Base-by-base conservation (phyloP, 2,797 vertebrate genomes). In the Gadopsis bispinosus region DNA sequence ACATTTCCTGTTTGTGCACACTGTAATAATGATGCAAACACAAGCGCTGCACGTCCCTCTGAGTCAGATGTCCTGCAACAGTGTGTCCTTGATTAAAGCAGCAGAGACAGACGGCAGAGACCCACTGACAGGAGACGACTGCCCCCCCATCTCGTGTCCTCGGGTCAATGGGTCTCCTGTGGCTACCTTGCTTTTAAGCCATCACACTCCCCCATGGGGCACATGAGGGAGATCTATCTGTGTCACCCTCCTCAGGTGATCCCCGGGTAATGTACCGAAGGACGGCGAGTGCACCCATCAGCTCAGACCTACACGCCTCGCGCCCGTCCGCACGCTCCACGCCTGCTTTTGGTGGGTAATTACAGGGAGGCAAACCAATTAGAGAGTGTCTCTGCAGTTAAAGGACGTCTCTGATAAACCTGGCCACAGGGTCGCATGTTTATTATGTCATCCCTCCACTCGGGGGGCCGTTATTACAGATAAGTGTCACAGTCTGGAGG, bases 1-100 rank as follows among this genome's bases (percentile, higher is more conserved):
- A 13, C 41, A 13, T 14, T 43, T 43, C 37, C 2, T 37, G 9
- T 10, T 9, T 39, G 37, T 11, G 9, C 37, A 39, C 35, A 9
- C 11, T 9, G 37, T 39, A 39, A 39, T 11, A 39, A 9, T 39
- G 37, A 37, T 37, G 35, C 8, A 7, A 37, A 37, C 35, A 7
- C 6, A 7, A 39, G 37, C 10, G 8, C 9, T 39, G 3, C 41
- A 13, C 12, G 35, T 35, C 7, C 35, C 35, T 39, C 37, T 39
- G 39, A 41, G 39, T 45, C 22, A 54, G 31, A 4, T 11, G 41
- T 66, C 48, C 69, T 74, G 71, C 63, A 62, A 70, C 71, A 3
- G 16, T 1, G 93, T 96, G 97, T 94, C 97, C 96, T 97, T 97
- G 95, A 97, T 97, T 97, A 97, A 97, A 97, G 96, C 96, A 95